Evolutionary conservation across 2,888 invertebrate species (phyloP).

Genomic region (Melipona beecheii): DNA sequence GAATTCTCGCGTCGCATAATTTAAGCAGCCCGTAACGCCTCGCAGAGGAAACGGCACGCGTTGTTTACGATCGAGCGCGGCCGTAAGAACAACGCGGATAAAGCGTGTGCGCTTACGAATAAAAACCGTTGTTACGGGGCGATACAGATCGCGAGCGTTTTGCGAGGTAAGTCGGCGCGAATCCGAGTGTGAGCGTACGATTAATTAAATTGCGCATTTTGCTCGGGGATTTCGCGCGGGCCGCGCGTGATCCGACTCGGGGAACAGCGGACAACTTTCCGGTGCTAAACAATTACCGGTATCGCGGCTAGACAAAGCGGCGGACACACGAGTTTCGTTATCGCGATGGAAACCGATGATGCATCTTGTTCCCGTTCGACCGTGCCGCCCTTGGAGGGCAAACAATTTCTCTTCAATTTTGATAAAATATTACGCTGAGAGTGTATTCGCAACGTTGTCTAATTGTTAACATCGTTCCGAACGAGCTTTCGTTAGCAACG

Average conservation of each 20-base stretch:
- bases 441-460: too few species aligned
- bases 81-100: background rate
- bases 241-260: slow-evolving; percentile 66
- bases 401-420: background rate
- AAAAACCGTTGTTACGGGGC: slow-evolving; percentile 56
- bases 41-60: background rate
- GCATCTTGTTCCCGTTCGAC: background rate
- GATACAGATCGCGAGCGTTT: slow-evolving; percentile 45
- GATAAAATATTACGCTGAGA: too few species aligned
- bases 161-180: background rate
- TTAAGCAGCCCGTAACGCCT: background rate
- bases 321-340: background rate
- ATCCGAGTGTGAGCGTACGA: slow-evolving; percentile 62
- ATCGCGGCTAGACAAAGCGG: slow-evolving; percentile 15
- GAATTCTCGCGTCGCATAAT: background rate
- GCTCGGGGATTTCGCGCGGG: slow-evolving; percentile 59
- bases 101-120: background rate
- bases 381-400: background rate
- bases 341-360: slow-evolving; percentile 2
- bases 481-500: too few species aligned
- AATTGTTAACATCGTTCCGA: too few species aligned
- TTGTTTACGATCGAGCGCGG: background rate
- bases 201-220: slow-evolving; percentile 75
- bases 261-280: slow-evolving; percentile 54
- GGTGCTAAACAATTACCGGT: slow-evolving; percentile 57